Conservation (phyloP, 2,797 vertebrate genomes). For the Enteromius treurensis region DNA sequence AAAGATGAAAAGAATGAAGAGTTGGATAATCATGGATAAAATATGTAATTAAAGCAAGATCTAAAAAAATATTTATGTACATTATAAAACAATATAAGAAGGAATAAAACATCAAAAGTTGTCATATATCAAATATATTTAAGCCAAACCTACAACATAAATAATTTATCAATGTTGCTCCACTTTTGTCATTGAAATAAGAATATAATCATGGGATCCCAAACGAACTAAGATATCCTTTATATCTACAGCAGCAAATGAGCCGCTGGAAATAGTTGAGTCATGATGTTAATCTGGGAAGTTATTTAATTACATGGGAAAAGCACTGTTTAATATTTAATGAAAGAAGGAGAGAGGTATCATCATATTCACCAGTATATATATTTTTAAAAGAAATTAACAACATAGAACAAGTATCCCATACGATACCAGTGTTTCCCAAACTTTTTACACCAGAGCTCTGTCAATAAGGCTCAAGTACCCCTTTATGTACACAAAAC, state of each 20-base stretch:
- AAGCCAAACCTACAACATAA: background rate
- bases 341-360: constrained; percentile 9
- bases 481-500: background rate
- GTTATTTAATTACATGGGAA: constrained; percentile 40
- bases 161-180: background rate
- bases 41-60: background rate
- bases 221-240: background rate
- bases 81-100: background rate
- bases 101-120: background rate
- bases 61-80: background rate
- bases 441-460: background rate
- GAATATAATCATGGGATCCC: background rate
- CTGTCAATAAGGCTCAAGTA: background rate
- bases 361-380: background rate
- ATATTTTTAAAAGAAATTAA: constrained; percentile 5
- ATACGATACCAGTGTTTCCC: background rate
- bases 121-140: background rate
- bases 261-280: constrained; percentile 8
- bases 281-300: constrained; percentile 9
- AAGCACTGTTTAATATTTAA: constrained; percentile 28
- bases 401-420: background rate
- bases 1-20: background rate
- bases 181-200: background rate
- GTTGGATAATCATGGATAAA: background rate
- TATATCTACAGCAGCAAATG: constrained; percentile 18